Base-by-base conservation (phyloP, 2,797 vertebrate genomes). In the Aphelocoma californica region DNA sequence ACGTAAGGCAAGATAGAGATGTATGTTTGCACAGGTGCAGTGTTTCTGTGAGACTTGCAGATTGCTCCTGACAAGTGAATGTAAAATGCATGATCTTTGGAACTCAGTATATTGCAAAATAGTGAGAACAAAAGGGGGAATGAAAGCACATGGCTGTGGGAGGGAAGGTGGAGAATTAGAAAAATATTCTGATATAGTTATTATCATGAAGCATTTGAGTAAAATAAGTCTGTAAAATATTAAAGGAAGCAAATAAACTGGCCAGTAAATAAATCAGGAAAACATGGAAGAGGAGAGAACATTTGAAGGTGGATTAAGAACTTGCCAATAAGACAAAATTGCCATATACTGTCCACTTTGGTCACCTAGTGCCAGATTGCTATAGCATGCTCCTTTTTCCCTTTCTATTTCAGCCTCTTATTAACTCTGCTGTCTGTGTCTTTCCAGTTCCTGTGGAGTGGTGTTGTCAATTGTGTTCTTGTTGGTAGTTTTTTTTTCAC, bases 391-490 rank as follows among this genome's bases (percentile, higher is more conserved):
- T 92, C 93, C 92, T 92, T 89, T 93, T 95, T 78, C 82, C 93
- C 74, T 96, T 95, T 97, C 97, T 97, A 84, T 97, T 98, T 98
- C 97, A 97, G 93, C 94, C 97, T 98, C 95, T 96, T 97, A 98
- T 98, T 98, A 98, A 98, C 98, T 98, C 97, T 98, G 96, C 98
- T 98, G 97, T 98, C 98, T 98, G 93, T 98, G 98, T 98, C 98
- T 98, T 98, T 98, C 98, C 98, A 98, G 99, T 99, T 98, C 98
- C 98, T 98, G 98, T 99, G 98, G 90, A 98, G 98, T 99, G 98
- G 97, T 99, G 97, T 97, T 98, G 98, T 99, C 97, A 97, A 97
- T 98, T 99, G 98, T 99, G 98, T 98, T 98, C 98, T 98, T 98
- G 97, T 98, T 98, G 98, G 98, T 99, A 98, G 99, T 98, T 95